Evolutionary conservation across 1,140 invertebrate genomes (phyloP).

Genomic region (Leucophenga varia): DNA sequence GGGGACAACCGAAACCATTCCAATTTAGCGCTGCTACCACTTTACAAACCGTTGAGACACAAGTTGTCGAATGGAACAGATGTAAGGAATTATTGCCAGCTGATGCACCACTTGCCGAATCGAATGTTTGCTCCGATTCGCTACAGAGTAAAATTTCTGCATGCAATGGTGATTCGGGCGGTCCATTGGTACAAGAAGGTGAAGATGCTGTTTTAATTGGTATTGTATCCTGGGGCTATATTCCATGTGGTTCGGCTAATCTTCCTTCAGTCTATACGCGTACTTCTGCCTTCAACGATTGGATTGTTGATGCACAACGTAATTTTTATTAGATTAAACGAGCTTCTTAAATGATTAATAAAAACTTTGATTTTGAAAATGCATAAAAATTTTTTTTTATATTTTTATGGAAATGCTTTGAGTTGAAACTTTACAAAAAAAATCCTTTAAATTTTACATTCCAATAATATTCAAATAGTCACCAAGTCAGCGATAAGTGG

Average conservation of each 20-base stretch:
- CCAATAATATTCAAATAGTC: no score
- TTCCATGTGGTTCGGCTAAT: slow-evolving; percentile 66
- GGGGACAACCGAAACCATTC: slow-evolving; percentile 57
- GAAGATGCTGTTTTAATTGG: slow-evolving; percentile 59
- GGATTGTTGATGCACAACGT: slow-evolving; percentile 20
- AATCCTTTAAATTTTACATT: no score
- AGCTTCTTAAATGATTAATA: no score
- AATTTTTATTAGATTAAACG: no score
- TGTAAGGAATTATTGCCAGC: slow-evolving; percentile 32
- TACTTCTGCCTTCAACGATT: slow-evolving; percentile 63
- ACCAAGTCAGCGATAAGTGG: no score
- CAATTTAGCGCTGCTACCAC: slow-evolving; percentile 32
- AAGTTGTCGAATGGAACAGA: slow-evolving; percentile 42
- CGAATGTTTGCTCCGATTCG: slow-evolving; percentile 66
- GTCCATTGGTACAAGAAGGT: slow-evolving; percentile 61
- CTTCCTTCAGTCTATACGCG: slow-evolving; percentile 72
- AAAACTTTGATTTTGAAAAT: no score
- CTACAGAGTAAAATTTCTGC: slow-evolving; percentile 61
- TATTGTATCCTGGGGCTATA: slow-evolving; percentile 75
- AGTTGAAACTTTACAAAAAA: no score
- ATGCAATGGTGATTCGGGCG: slow-evolving; percentile 69
- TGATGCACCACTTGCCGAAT: slow-evolving; percentile 39
- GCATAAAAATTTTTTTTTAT: no score
- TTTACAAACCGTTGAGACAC: slow-evolving; percentile 52
- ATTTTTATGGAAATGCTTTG: no score